Conservation (phyloP, 2,797 vertebrate species). For the Cynodonichthys magdalenae region DNA sequence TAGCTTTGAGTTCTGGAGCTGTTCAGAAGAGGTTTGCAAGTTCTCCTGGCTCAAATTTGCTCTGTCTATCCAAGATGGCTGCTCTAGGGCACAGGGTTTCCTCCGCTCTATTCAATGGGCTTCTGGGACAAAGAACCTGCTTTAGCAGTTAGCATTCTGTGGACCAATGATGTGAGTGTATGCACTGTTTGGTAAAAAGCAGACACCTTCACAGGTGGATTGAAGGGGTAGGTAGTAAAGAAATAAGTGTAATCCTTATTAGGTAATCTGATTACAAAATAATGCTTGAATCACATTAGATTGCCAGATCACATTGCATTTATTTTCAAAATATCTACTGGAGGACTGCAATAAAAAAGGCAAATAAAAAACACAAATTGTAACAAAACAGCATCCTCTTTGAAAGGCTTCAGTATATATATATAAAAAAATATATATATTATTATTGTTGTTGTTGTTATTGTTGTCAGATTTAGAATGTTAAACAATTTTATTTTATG, state of each 20-base stretch:
- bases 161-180: neutral
- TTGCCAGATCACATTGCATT: too few species aligned
- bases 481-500: too few species aligned
- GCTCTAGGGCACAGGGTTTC: conserved; percentile 89
- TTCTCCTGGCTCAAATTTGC: conserved; percentile 78
- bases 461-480: too few species aligned
- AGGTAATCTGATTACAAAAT: neutral
- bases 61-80: conserved; percentile 89
- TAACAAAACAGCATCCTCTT: too few species aligned
- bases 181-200: neutral
- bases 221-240: neutral
- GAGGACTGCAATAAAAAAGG: too few species aligned
- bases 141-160: conserved; percentile 51
- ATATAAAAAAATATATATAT: too few species aligned
- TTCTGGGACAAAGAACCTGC: conserved; percentile 83
- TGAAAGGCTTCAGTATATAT: too few species aligned
- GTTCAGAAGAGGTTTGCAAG: conserved; percentile 71
- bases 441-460: too few species aligned
- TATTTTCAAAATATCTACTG: too few species aligned
- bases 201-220: conserved; percentile 60
- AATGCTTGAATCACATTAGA: too few species aligned
- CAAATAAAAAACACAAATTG: too few species aligned
- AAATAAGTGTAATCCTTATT: neutral
- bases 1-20: conserved; percentile 58
- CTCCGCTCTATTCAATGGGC: conserved; percentile 85